Base-by-base conservation (phyloP, 2,797 vertebrate genomes). In the Psittacula echo region DNA sequence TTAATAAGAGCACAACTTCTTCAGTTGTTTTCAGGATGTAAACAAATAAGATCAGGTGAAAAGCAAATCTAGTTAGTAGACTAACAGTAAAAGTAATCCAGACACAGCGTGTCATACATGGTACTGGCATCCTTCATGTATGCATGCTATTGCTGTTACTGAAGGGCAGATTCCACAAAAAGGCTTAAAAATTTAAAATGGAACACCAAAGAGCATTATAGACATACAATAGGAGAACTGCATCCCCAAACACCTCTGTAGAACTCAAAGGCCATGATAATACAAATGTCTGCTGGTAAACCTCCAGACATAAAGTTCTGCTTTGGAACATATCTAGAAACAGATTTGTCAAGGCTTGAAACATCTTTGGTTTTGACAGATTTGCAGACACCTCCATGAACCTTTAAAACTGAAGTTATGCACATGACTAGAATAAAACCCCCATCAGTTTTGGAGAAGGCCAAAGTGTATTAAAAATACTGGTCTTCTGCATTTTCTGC, bases 261-360 rank as follows among this genome's bases (percentile, higher is more conserved):
- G 61, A 77, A 22, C 26, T 7, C 2, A 1, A 83, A 73, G 22
- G 23, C 32, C 0, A 0, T 34, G 13, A 53, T 39, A 22, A 42
- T 66, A 32, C 9, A 74, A 34, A 21, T 51, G 17, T 71, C 64
- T 81, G 30, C 34, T 44, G 81, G 44, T 53, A 67, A 89, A 86
- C 41, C 2, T 56, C 24, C 44, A 67, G 56, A 42, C 9, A 56
- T 21, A 24, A 93, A n/a, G 17, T 88, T 50, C 39, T 84, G 17
- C 44, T 74, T 84, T 0, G 0, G 44, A 77, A 22, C 20, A 29
- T 24, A 42, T 13, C 17, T 47, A 77, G 65, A 90, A 81, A 22
- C 13, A 58, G 22, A 85, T 47, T 78, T 90, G 42, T 62, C 34
- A 54, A 30, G 8, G 26, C 19, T 45, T 73, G 53, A 85, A 89